Base-by-base conservation (phyloP, 1,140 invertebrate species). In the Penaeus vannamei region DNA sequence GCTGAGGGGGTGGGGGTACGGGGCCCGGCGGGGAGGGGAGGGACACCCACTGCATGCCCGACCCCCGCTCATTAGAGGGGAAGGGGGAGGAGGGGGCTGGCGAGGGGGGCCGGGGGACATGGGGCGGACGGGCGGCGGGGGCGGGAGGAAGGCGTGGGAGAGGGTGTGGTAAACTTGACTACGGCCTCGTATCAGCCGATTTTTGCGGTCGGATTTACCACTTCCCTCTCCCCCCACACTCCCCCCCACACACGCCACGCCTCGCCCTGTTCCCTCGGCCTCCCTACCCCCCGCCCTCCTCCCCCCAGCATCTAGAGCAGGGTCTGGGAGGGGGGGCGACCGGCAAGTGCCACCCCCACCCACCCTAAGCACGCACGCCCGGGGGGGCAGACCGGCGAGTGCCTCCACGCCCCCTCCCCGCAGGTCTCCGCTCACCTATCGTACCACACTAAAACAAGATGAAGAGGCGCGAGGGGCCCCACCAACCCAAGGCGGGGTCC, bases 391-490 rank as follows among this genome's bases (percentile, higher is more conserved):
- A 53, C 53, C 53, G 53, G 53, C 53, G 53, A 53, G 85, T 62
- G 20, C 26, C 46, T 77, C 72, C 81, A 88, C 76, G 66, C 82
- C 87, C 69, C 87, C 87, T 72, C 62, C 79, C 29, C 59, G 36
- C 87, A 61, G 53, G 53, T 46, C 46, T 82, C 87, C 81, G 82
- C 69, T 84, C 81, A 84, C 87, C 87, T 88, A 53, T 62, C 81
- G 59, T 86, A 88, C 87, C 87, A 88, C 87, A 88, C 64, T 84
- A 83, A 77, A 88, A 88, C 83, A 77, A 87, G 81, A 60, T 69
- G 32, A 59, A 66, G 66, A n/a, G 66, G 72, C 66, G 66, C 53
- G 66, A 62, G 62, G 26, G 17, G 42, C 42, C 29, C 62, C 69
- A 36, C 26, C 46, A 59, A 69, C 76, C 46, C 66, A 62, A 20